Percentiles rank a stretch among this genome's conserved stretches.
phyloP scores from a whole-genome alignment of 2,797 vertebrate species.

The Echiichthys vipera region DNA sequence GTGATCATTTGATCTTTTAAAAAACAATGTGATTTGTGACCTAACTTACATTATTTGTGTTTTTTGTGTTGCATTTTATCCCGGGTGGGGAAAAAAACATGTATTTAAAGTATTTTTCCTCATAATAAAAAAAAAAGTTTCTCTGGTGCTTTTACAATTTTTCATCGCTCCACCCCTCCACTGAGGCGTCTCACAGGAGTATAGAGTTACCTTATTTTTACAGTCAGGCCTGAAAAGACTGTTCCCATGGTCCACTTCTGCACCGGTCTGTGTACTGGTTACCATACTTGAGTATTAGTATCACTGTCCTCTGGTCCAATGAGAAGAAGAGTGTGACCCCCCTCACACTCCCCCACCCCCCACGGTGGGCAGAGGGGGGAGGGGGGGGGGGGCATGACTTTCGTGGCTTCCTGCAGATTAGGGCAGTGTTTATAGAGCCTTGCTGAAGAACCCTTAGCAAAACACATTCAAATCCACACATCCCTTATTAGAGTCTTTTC shows the following conservation, averaged over 20 bases:
- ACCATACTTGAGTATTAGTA: slow-evolving; percentile 33
- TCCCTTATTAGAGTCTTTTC: slow-evolving; percentile 62
- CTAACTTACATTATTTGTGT: background rate
- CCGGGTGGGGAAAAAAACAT: background rate
- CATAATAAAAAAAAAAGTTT: no score
- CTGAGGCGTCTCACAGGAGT: slow-evolving; percentile 53
- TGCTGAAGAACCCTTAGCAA: slow-evolving; percentile 73
- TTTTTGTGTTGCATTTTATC: background rate
- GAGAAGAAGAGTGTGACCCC: slow-evolving; percentile 24
- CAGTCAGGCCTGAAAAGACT: slow-evolving; percentile 41
- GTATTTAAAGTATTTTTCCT: background rate
- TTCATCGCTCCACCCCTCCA: slow-evolving; percentile 31
- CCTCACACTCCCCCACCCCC: no score
- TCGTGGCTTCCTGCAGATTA: slow-evolving; percentile 83
- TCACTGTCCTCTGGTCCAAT: slow-evolving; percentile 43
- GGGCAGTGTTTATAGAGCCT: slow-evolving; percentile 75
- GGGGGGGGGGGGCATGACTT: slow-evolving; percentile 57
- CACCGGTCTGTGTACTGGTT: slow-evolving; percentile 34
- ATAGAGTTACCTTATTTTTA: slow-evolving; percentile 73
- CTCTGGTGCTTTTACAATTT: slow-evolving; percentile 38
- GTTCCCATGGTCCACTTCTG: slow-evolving; percentile 70
- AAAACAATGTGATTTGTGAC: background rate
- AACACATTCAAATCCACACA: slow-evolving; percentile 72
- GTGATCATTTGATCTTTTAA: background rate
- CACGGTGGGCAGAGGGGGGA: no score